Base-by-base conservation (phyloP, 2,888 invertebrate species). In the Pterobdella sp. region DNA sequence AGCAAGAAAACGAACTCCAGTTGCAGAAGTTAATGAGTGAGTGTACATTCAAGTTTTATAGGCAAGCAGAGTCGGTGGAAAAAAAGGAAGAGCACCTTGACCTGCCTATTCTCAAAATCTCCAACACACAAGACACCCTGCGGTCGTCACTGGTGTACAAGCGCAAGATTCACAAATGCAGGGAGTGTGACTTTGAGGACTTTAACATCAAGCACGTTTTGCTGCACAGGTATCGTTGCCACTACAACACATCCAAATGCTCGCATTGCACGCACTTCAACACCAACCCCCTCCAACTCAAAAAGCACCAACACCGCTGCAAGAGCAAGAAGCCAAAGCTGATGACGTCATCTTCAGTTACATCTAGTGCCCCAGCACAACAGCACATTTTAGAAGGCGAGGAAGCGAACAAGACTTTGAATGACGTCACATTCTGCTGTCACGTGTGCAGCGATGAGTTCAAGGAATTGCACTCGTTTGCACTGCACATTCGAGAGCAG, bases 61-160 rank as follows among this genome's bases (percentile, higher is more conserved):
- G 29, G 26, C 29, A 71, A 31, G 3, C 7, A 63, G 63, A 34
- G 2, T 37, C 29, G 7, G 3, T 3, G 18, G 71, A 71, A 22
- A 29, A n/a, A 26, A 1, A 32, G 0, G 2, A 14, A 7, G 49
- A 42, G 22, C 49, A 71, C 18, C 2, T 34, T 10, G 63, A 71
- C 63, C 60, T 71, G 34, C 71, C 71, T n/a, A 71, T 71, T n/a
- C 29, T 71, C 2, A 56, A 52, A 29, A 71, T 71, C 35, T 71
- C 71, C 4, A 60, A 34, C 37, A 18, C 18, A 22, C 34, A 63
- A n/a, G 56, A 71, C 31, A 52, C 36, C 22, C 37, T 71, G 18
- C 60, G n/a, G n/a, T 71, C 71, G 10, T 71, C 71, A 35, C 34
- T 71, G 60, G 56, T 35, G 18, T 71, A 71, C 29, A 71, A 56